phyloP scores from a whole-genome alignment of 1,140 invertebrate species.

The Artemia franciscana region DNA sequence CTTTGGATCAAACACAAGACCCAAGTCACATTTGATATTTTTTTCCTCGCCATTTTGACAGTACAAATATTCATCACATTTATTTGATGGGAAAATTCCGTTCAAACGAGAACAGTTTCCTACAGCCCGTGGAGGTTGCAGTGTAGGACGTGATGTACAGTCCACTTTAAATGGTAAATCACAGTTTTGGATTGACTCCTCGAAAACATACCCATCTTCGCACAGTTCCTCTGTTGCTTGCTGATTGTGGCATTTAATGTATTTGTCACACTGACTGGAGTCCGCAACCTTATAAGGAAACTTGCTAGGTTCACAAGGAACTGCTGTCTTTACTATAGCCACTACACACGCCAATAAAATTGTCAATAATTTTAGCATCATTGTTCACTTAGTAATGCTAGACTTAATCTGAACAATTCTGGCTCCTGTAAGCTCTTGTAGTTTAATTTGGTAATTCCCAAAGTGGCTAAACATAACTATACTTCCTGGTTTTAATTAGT shows the following conservation, averaged over 20 bases:
- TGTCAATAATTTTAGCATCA: no score
- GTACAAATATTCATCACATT: conserved; percentile 9
- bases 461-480: no score
- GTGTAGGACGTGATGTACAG: conserved; percentile 15
- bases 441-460: no score
- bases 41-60: conserved; percentile 1
- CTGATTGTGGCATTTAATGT: conserved; percentile 18
- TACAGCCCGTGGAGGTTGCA: conserved; percentile 12
- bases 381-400: no score
- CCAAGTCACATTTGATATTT: conserved; percentile 20
- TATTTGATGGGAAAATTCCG: conserved; percentile 7
- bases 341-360: no score
- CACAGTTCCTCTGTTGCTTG: conserved; percentile 19
- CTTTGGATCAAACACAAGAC: conserved; percentile 21
- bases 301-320: conserved; percentile 2
- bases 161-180: conserved; percentile 21
- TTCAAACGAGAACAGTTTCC: conserved; percentile 10
- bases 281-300: conserved; percentile 17
- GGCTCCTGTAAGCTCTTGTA: no score
- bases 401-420: no score
- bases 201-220: conserved; percentile 22
- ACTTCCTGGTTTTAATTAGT: no score
- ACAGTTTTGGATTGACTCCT: conserved; percentile 16
- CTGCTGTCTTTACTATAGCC: no score
- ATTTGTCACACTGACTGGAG: conserved; percentile 21